Evolutionary conservation across 2,113 vertebrate species (phyloP), one percentile per base, ranked within the genome.

Genomic region (Xiphorhynchus elegans): DNA sequence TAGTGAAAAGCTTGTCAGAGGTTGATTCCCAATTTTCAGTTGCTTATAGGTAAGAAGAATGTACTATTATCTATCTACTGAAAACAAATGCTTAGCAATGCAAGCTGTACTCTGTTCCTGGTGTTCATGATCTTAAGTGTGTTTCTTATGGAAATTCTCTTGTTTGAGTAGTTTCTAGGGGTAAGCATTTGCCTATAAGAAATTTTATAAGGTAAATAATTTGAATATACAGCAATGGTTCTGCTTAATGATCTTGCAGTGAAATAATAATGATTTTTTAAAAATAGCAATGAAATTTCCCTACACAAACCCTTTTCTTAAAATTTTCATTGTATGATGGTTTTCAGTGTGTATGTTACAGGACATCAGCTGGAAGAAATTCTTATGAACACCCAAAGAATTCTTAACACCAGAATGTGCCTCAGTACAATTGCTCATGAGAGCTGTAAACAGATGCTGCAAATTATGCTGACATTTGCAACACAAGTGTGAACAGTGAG

Each of bases 141-240:
- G 35, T 47, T 84, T 97, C 75, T 96, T 92, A 77, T 26, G 47
- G 58, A 89, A 87, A 85, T 95, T 92, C 60, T 92, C 29, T 84
- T 93, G 81, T 97, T 85, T 78, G 56, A 93, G 84, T 49, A 90
- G 44, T 55, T 97, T 93, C 85, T 96, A 90, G 55, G 77, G 85
- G 87, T 75, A 96, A 96, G 96, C 85, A 97, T 96, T 95, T 98
- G 93, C 55, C 56, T 81, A 37, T 84, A 84, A 84, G 53, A 96
- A 84, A 66, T 39, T 64, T 89, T 93, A 89, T 94, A 97, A 91
- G 77, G 69, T 93, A 96, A 97, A 96, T 95, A 95, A 92, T 96
- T 94, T 96, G 50, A 96, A 95, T 96, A 88, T 96, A 89, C 58
- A 69, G 16, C 93, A 86, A 47, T 77, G 90, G 12, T 4, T 52